These are phyloP conservation scores for Ochotona curzoniae DNA, from an alignment of 2,113 vertebrate genomes.

Conservation along the genomic window DNA sequence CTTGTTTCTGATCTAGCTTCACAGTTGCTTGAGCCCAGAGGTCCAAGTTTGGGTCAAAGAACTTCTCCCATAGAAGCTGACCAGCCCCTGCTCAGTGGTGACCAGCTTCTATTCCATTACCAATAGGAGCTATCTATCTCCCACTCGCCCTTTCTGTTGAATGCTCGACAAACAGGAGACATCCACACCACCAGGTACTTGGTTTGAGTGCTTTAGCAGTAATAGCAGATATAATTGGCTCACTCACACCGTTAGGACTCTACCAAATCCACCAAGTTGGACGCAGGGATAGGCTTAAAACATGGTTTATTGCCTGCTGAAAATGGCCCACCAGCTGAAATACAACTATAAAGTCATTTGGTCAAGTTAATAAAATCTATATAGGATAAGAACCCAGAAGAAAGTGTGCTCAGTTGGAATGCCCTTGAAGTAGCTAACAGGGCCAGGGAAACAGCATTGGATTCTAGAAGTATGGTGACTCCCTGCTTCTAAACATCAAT, in stretches of 20 bases:
- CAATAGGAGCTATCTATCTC: too few relatives aligned
- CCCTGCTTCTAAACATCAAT: slow-evolving; percentile 4
- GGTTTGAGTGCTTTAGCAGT: not conserved
- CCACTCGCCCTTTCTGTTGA: not conserved
- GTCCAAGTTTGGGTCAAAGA: not conserved
- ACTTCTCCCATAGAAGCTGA: not conserved
- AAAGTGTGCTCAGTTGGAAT: slow-evolving; percentile 40
- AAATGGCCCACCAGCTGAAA: not conserved
- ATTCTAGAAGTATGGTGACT: not conserved
- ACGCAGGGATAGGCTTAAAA: not conserved
- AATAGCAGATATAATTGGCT: not conserved
- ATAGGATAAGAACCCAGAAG: slow-evolving; percentile 6
- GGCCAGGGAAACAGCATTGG: not conserved
- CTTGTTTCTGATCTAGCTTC: too few relatives aligned
- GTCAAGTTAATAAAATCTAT: slow-evolving; percentile 58
- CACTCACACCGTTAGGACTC: not conserved
- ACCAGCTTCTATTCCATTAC: not conserved
- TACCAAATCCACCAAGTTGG: not conserved
- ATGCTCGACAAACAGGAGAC: not conserved
- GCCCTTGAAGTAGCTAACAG: slow-evolving; percentile 20
- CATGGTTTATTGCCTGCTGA: not conserved
- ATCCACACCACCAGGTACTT: not conserved
- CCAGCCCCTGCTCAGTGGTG: too few relatives aligned
- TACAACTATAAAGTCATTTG: not conserved
- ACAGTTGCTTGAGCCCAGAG: not conserved